Evolutionary conservation across 2,113 vertebrate genomes (phyloP).

Genomic region (Athene cunicularia): DNA sequence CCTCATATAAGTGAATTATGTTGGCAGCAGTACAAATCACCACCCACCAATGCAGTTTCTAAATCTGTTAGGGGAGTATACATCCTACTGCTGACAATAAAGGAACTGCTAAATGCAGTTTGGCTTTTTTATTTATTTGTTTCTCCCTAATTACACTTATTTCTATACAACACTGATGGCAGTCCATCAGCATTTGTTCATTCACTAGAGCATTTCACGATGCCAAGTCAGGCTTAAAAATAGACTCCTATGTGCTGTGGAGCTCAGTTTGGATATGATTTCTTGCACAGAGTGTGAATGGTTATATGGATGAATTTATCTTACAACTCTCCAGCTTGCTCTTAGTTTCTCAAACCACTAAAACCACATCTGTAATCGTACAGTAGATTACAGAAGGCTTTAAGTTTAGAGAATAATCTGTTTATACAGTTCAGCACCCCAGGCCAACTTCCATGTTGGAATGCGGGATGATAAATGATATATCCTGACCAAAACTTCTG

Average conservation of each 20-base stretch:
- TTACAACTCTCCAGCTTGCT: slow-evolving; percentile 4
- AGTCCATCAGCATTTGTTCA: background rate
- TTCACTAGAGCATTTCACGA: background rate
- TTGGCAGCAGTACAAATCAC: slow-evolving; percentile 17
- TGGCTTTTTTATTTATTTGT: slow-evolving; percentile 8
- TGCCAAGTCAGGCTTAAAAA: slow-evolving; percentile 35
- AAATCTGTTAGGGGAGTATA: background rate
- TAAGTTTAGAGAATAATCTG: background rate
- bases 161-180: background rate
- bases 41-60: background rate
- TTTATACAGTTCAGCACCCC: background rate
- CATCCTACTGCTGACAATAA: slow-evolving; percentile 2
- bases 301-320: background rate
- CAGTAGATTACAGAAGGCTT: background rate
- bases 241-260: background rate
- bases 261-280: background rate
- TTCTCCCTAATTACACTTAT: slow-evolving; percentile 21
- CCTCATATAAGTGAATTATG: background rate
- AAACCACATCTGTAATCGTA: slow-evolving; percentile 2
- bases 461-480: background rate
- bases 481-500: background rate
- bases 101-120: background rate
- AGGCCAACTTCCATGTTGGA: background rate
- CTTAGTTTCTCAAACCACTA: background rate
- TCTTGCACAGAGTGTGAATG: background rate